Conservation (phyloP, 2,888 invertebrate genomes). For the Idaea aversata region DNA sequence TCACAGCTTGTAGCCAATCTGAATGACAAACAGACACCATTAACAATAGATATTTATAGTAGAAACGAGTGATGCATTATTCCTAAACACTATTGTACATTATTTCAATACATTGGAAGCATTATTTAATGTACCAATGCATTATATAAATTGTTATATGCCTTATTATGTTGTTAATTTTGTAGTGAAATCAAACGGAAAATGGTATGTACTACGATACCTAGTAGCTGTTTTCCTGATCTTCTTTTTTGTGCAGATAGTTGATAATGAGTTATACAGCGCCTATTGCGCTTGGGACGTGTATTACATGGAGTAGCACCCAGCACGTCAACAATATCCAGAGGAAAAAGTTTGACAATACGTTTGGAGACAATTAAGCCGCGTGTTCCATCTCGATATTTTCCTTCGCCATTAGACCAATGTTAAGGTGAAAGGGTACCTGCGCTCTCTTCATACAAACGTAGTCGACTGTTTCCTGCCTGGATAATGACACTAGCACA, state of each 20-base stretch:
- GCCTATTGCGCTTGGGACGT: too few relatives aligned
- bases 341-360: too few relatives aligned
- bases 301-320: too few relatives aligned
- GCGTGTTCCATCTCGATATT: too few relatives aligned
- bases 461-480: too few relatives aligned
- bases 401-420: too few relatives aligned
- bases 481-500: too few relatives aligned
- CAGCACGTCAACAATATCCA: too few relatives aligned
- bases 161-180: not conserved
- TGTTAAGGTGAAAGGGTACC: too few relatives aligned
- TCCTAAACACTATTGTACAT: not conserved
- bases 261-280: not conserved
- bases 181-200: not conserved
- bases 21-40: constrained; percentile 33
- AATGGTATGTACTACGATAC: too few relatives aligned
- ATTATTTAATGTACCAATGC: not conserved
- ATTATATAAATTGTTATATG: not conserved
- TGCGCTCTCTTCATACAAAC: too few relatives aligned
- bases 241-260: not conserved
- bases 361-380: too few relatives aligned
- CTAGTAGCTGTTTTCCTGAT: not conserved
- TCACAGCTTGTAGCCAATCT: constrained; percentile 95
- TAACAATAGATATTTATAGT: constrained; percentile 5
- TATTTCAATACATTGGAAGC: not conserved
- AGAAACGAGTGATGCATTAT: not conserved